Evolutionary conservation across 2,888 invertebrate genomes (phyloP).

Genomic region (Laothoe populi): DNA sequence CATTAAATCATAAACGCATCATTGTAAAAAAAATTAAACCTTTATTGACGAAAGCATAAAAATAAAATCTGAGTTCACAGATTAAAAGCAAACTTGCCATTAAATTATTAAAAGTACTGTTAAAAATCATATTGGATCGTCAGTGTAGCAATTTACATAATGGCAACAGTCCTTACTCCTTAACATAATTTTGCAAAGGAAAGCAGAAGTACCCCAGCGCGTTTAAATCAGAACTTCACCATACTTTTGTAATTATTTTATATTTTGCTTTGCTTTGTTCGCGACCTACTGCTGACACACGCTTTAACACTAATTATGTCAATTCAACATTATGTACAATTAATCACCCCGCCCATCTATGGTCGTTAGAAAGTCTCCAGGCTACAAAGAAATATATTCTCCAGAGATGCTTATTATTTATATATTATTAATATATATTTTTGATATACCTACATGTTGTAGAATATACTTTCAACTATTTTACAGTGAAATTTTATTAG

Average conservation of each 20-base stretch:
- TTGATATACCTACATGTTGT: no score
- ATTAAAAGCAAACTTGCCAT: not conserved
- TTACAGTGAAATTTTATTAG: no score
- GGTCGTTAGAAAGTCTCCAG: no score
- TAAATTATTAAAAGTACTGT: conserved; percentile 6
- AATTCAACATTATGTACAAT: no score
- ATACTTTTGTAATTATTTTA: conserved; percentile 2
- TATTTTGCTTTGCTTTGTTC: not conserved
- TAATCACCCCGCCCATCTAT: no score
- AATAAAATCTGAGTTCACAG: not conserved
- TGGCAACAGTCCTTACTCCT: conserved; percentile 7
- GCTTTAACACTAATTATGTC: no score
- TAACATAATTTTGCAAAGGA: conserved; percentile 13
- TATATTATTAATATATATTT: no score
- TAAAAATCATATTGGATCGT: conserved; percentile 16
- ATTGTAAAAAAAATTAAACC: not conserved
- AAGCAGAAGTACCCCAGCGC: conserved; percentile 5
- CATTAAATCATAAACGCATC: no score
- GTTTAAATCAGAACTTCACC: not conserved
- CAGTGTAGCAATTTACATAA: conserved; percentile 18
- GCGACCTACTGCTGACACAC: no score
- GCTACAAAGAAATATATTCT: no score
- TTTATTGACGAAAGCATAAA: not conserved
- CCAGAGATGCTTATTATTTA: no score
- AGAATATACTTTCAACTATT: no score